Percentiles rank a stretch among this genome's conserved stretches.
Conservation (phyloP, 2,113 vertebrate genomes). For the Bujurquina vittata region DNA sequence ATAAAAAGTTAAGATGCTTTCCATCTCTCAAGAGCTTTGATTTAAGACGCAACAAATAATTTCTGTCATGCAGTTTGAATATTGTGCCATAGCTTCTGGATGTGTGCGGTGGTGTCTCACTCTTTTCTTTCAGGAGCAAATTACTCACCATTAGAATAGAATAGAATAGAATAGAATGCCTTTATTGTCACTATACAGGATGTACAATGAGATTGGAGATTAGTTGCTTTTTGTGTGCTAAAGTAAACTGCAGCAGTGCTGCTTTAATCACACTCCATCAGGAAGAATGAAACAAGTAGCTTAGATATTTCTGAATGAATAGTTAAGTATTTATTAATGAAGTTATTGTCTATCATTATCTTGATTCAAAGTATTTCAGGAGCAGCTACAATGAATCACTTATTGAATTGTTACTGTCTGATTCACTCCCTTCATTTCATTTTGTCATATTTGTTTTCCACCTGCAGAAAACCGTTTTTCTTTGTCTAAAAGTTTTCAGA, state of each 20-base stretch:
- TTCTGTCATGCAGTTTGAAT: neutral
- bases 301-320: neutral
- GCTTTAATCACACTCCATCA: accelerated
- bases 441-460: neutral
- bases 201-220: too few species aligned
- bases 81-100: neutral
- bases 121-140: neutral
- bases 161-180: too few species aligned
- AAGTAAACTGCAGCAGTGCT: neutral
- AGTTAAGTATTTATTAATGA: neutral
- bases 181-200: too few species aligned
- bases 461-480: neutral
- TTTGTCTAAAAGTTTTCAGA: neutral
- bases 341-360: neutral
- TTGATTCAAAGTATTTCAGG: neutral
- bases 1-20: slow-evolving; percentile 57
- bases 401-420: neutral
- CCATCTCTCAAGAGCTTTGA: slow-evolving; percentile 34
- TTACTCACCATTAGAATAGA: too few species aligned
- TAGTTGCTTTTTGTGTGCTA: neutral
- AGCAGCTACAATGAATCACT: neutral
- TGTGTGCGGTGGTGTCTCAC: neutral
- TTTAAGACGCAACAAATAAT: slow-evolving; percentile 20
- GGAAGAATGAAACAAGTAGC: neutral
- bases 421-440: neutral